Base-by-base conservation (phyloP, 2,888 invertebrate genomes). In the Philhelius pedissequus region DNA sequence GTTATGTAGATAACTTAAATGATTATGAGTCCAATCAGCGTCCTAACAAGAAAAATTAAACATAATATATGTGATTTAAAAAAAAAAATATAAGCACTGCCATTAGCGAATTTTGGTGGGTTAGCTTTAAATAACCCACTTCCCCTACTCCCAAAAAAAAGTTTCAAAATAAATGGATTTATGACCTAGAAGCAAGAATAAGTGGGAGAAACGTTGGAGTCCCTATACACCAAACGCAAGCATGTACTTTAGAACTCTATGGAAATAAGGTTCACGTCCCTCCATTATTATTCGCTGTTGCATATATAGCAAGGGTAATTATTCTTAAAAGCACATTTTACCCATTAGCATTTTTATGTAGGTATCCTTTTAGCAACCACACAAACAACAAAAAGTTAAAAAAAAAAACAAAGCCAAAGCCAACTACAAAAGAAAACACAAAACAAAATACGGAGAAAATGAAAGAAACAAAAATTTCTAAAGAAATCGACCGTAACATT, bases 271-370 rank as follows among this genome's bases (percentile, higher is more conserved):
- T 43, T 20, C 50, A 77, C 66, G 73, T 54, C 64, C 25, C 52
- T 77, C 77, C 71, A 73, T 73, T 82, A 73, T 82, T 66, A 73
- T 73, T 77, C 82, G 62, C 77, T 73, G 68, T 77, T 73, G 73
- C 81, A 79, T 76, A 27, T 32, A 32, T 32, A 79, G 77, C 64
- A 68, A 56, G 77, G 86, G 86, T 87, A 87, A 87, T 87, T 87
- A 86, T 78, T 86, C 78, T 80, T 86, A 78, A 87, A 87, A 87
- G 86, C 86, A 83, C 86, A 87, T 87, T 87, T 86, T 77, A 77
- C 79, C 84, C 86, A 87, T 87, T 87, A 87, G 86, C 81, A 74
- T 80, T 87, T 87, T 87, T 86, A 82, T 86, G 77, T 79, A 56
- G 77, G 73, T 68, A 77, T 82, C 77, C 77, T 68, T 82, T 73